Evolutionary conservation across 2,113 vertebrate genomes (phyloP).

Genomic region (Lepisosteus oculatus): DNA sequence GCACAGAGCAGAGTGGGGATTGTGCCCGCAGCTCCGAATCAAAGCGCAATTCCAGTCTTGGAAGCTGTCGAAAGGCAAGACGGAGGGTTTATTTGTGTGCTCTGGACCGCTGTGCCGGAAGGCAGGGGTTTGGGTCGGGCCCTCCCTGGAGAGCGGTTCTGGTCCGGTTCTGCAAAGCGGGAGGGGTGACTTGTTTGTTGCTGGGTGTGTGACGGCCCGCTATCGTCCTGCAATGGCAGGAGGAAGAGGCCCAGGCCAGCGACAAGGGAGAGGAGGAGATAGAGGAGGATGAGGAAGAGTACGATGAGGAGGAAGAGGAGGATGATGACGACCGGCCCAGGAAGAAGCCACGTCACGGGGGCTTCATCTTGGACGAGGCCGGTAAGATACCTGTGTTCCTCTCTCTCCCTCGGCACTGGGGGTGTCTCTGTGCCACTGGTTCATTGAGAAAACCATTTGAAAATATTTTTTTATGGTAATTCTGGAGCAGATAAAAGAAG

Average conservation of each 20-base stretch:
- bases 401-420: neutral
- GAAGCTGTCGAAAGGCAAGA: too few relatives aligned
- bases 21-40: too few relatives aligned
- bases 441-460: neutral
- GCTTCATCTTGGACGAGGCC: slow-evolving; percentile 89
- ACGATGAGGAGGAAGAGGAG: slow-evolving; percentile 86
- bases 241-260: slow-evolving; percentile 77
- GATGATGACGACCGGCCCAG: slow-evolving; percentile 83
- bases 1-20: too few relatives aligned
- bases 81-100: too few relatives aligned
- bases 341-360: slow-evolving; percentile 82
- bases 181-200: too few relatives aligned
- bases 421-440: neutral
- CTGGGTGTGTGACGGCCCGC: too few relatives aligned
- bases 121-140: too few relatives aligned
- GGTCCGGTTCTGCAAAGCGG: too few relatives aligned
- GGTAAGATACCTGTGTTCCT: slow-evolving; percentile 52
- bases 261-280: slow-evolving; percentile 86
- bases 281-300: slow-evolving; percentile 69
- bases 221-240: neutral
- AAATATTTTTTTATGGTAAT: neutral
- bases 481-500: neutral
- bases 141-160: too few relatives aligned
- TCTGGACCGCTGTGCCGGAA: too few relatives aligned
- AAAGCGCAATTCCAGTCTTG: too few relatives aligned